Conservation (phyloP, 2,113 vertebrate species). For the Dolichotis patagonum region DNA sequence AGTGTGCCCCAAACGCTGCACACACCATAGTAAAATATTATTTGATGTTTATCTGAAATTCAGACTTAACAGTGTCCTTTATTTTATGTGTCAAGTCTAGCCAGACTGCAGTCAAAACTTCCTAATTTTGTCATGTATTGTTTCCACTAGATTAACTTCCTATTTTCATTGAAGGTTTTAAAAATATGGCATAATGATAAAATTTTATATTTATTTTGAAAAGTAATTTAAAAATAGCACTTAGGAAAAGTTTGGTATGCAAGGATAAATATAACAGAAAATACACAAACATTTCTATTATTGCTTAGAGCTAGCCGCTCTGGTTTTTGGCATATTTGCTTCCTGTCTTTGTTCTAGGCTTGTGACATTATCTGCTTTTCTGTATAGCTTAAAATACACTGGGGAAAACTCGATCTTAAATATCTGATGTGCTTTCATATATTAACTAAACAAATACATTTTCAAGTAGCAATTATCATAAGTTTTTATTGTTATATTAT, state of each 20-base stretch:
- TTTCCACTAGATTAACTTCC: not conserved
- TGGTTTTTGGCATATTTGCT: not conserved
- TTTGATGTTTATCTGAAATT: not conserved
- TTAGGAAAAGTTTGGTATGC: not conserved
- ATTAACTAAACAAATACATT: slow-evolving; percentile 48
- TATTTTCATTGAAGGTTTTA: not conserved
- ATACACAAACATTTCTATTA: not conserved
- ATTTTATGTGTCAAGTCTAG: not conserved
- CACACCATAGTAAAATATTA: not conserved
- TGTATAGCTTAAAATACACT: not conserved
- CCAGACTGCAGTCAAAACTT: not conserved
- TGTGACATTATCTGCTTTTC: not conserved
- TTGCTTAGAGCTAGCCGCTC: not conserved
- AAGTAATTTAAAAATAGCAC: not conserved
- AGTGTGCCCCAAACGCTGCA: not conserved
- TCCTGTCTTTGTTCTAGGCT: not conserved
- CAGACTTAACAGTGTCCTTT: not conserved
- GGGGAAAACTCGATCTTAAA: not conserved
- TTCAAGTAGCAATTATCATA: not conserved
- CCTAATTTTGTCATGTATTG: not conserved
- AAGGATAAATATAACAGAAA: not conserved
- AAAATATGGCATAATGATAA: not conserved
- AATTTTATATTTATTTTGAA: not conserved
- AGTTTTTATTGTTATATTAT: not conserved
- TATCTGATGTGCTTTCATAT: not conserved